These are phyloP conservation scores for Anseranas semipalmata DNA, from an alignment of 2,113 vertebrate species.

Conservation along the genomic window DNA sequence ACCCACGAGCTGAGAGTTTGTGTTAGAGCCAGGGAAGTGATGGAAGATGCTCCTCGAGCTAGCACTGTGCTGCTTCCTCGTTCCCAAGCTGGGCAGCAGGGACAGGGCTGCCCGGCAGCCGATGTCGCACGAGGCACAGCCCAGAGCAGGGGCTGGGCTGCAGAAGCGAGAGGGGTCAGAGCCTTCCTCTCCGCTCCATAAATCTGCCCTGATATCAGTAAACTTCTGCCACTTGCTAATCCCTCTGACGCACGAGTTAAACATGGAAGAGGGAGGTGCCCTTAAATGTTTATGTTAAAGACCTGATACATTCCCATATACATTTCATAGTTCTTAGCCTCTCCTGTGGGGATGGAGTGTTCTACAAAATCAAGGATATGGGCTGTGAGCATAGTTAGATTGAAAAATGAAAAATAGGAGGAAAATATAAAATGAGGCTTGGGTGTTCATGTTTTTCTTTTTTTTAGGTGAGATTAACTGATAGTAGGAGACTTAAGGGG, in stretches of 20 bases:
- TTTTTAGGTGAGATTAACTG: not conserved
- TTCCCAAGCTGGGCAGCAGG: not conserved
- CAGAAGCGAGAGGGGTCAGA: not conserved
- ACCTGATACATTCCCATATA: not conserved
- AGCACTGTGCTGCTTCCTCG: not conserved
- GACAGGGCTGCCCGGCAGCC: not conserved
- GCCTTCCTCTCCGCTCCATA: not conserved
- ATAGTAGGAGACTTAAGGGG: not conserved
- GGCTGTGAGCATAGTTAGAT: not conserved
- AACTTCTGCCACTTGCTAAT: slow-evolving; percentile 18
- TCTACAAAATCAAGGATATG: fast-evolving
- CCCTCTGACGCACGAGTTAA: not conserved
- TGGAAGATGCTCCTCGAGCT: not conserved
- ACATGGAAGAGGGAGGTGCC: not conserved
- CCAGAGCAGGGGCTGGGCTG: not conserved
- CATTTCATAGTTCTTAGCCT: not conserved
- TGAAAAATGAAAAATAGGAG: not conserved
- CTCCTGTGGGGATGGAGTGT: not conserved
- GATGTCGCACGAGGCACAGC: not conserved
- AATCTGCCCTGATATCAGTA: slow-evolving; percentile 12
- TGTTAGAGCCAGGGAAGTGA: not conserved
- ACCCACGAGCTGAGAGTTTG: not conserved
- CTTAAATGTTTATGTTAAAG: not conserved
- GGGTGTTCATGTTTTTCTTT: not conserved
- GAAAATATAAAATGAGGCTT: not conserved